A percentile compares a stretch with the other conserved stretches of the same genome.
phyloP scores from a whole-genome alignment of 2,797 vertebrate genomes.

The Danionella dracula region DNA sequence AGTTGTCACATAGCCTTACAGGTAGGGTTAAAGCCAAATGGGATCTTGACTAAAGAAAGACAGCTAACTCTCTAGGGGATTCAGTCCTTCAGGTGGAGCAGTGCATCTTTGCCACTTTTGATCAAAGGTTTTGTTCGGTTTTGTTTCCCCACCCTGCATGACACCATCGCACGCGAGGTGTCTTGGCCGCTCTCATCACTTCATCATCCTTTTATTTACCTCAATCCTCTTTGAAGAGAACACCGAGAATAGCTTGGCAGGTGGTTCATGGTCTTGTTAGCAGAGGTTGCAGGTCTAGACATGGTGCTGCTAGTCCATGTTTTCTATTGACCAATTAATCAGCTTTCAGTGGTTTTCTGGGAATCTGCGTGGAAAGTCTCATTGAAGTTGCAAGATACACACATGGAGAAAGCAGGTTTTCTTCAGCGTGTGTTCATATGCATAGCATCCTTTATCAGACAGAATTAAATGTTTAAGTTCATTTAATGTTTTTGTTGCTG shows the following conservation, averaged over 20 bases:
- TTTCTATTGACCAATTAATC: conserved; percentile 16
- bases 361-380: neutral
- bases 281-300: neutral
- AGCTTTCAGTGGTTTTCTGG: neutral
- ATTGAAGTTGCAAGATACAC: neutral
- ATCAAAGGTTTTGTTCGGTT: conserved; percentile 28
- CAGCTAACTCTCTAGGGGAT: conserved; percentile 5
- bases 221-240: conserved; percentile 38
- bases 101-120: conserved; percentile 28
- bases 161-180: conserved; percentile 43
- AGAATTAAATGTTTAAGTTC: no score
- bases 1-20: conserved; percentile 16
- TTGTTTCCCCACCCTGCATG: conserved; percentile 1
- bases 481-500: no score
- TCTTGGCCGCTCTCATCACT: conserved; percentile 43
- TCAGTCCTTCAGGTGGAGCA: conserved; percentile 11
- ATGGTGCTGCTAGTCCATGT: neutral
- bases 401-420: no score
- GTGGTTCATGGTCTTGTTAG: neutral
- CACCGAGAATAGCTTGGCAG: conserved; percentile 35
- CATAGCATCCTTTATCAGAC: no score
- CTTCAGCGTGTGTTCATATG: no score
- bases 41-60: conserved; percentile 4
- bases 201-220: conserved; percentile 48
- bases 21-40: conserved; percentile 22